Base-by-base conservation (phyloP, 2,888 invertebrate genomes). In the Gasteruption jaculator region DNA sequence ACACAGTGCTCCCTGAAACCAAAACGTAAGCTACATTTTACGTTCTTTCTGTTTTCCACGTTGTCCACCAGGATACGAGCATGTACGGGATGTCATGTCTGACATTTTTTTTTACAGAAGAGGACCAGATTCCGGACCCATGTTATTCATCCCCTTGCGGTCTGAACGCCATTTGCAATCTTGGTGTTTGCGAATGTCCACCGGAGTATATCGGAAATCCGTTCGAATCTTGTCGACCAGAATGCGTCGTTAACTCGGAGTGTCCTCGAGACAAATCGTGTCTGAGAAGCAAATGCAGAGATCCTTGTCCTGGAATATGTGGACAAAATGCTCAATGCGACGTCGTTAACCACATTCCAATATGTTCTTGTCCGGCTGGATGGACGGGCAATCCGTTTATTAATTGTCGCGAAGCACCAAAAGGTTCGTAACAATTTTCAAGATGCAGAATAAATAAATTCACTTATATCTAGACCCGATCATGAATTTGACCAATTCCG, bases 301-400 rank as follows among this genome's bases (percentile, higher is more conserved):
- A 91, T 71, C 91, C 91, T 4, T 91, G 91, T 57, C 80, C 81
- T n/a, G 85, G 85, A 48, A 83, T 83, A 56, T 91, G 91, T 62
- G 91, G 87, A 7, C 71, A 77, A 37, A 83, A 82, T 61, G 85
- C 90, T 2, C 75, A 82, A 41, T 91, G 91, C 61, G 82, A 83
- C 57, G 85, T 86, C 11, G 80, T 85, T 38, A 88, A 89, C 59
- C 90, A 81, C 49, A 74, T 78, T 41, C 81, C 81, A 2, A 75
- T 76, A 25, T 83, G 83, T 50, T 75, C 73, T 27, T 80, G 79
- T 47, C 63, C 57, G 6, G 45, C 61, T 18, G 71, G 71, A 16
- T 71, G 63, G 38, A 56, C 61, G 5, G 75, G 75, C 3, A 73
- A 75, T 65, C 74, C 73, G 1, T 74, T 74, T 38, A 61, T 68